Evolutionary conservation across 1,140 invertebrate species (phyloP), one percentile per base, ranked within the genome.

Genomic region (Penaeus japonicus): DNA sequence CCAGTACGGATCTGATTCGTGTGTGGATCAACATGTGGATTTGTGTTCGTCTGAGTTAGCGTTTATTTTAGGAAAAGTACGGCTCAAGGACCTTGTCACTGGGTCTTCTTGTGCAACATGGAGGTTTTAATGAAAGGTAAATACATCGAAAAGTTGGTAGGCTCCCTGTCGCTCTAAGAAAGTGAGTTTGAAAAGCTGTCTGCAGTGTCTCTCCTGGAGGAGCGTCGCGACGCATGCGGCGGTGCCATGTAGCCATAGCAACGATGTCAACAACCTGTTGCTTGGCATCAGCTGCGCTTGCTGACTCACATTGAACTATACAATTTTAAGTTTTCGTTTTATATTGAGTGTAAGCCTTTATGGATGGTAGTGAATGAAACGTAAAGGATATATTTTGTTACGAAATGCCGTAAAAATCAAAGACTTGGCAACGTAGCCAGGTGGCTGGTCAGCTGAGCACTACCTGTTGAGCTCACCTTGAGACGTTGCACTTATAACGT

Each of bases 381-480:
- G 15, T 15, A 15, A 47, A 47, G 10, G 47, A 47, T 15, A 47
- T 47, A 47, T 47, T 47, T 15, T 15, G 47, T 47, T 47, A 12
- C 47, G 47, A 47, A 47, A 47, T 47, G 15, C 47, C 10, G 47
- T 47, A 47, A 47, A 47, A 47, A 47, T 24, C 5, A 3, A 32
- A n/a, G 77, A 53, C 47, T 79, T 79, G 77, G 77, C 77, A 79
- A 10, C 27, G 32, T 32, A 39, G 75, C 75, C 27, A 79, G 77
- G 77, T 79, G 77, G 32, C 39, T 79, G 77, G 77, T 79, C 77
- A 79, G 77, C 77, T 79, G 77, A 79, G 77, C 47, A 24, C 39
- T 79, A 79, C 77, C 77, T 79, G 77, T 79, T 79, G 77, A 79
- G 20, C 77, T 79, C 77, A 79, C 77, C 77, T 78, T 54, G 47